These are phyloP conservation scores for Phallusia fumigata DNA, from an alignment of 23 tunicate species.

Conservation along the genomic window DNA sequence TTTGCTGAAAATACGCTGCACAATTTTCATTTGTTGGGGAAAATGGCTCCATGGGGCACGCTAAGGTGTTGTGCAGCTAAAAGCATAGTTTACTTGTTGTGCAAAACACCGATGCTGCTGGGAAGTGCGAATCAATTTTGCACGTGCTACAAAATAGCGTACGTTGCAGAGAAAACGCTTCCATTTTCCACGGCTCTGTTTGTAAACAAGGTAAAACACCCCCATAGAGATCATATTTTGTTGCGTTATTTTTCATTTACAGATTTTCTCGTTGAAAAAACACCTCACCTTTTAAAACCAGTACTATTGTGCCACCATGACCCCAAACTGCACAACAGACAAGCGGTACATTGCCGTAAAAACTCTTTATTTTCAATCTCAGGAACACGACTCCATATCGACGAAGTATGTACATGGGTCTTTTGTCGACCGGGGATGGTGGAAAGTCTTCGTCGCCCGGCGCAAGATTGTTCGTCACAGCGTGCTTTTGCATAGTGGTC, in stretches of 20 bases:
- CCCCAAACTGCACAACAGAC: not conserved
- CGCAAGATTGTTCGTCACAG: slow-evolving; percentile 1
- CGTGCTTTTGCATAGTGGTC: slow-evolving; percentile 6
- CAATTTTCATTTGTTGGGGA: no score
- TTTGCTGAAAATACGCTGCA: no score
- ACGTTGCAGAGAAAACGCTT: no score
- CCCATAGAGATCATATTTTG: not conserved
- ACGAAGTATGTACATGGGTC: not conserved
- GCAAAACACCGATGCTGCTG: no score
- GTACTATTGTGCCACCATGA: not conserved
- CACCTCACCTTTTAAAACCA: not conserved
- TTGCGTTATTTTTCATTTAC: not conserved
- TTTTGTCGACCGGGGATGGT: not conserved
- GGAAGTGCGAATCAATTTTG: no score
- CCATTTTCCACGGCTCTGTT: not conserved
- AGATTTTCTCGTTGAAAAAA: not conserved
- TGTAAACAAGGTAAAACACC: slow-evolving; percentile 2
- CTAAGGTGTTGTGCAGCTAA: no score
- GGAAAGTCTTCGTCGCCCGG: not conserved
- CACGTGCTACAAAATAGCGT: no score
- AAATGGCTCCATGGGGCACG: no score
- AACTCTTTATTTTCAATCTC: not conserved
- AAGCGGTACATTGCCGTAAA: not conserved
- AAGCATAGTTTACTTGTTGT: no score
- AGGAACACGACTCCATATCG: slow-evolving; percentile 5